Evolutionary conservation across 2,797 vertebrate species (phyloP), one percentile per base, ranked within the genome.

Genomic region (Potorous gilbertii): DNA sequence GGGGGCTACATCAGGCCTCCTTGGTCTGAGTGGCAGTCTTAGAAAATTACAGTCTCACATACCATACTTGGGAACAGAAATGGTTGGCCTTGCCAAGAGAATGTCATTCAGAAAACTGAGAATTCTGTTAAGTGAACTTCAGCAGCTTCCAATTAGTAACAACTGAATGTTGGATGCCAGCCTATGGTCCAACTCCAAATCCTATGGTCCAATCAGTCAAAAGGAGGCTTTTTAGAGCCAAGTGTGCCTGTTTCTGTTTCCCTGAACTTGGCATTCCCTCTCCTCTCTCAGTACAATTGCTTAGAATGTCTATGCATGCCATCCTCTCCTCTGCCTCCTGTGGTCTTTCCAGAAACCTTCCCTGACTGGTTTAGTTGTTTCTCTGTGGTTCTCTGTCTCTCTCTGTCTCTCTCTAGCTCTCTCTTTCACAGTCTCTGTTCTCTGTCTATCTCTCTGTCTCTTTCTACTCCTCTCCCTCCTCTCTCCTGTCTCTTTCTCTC

Each of bases 31-130:
- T 9, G 24, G n/a, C 34, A 54, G 56, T n/a, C 90, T 93, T 92
- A 93, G 94, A 97, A 96, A 96, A 94, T 94, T 52, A 94, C 40
- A 62, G 14, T 16, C 4, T 93, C 62, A 50, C 18, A 0, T 29
- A 28, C 62, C 46, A 10, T 13, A 5, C 13, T 40, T 24, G 6
- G 54, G 46, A 91, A 90, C 5, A 14, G 94, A 50, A 40, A 55
- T 14, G 8, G 62, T 52, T 34, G 34, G 5, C 27, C 21, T 3
- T 34, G 29, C 50, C 0, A 0, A 31, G 50, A 55, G 34, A 31
- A 9, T 4, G 59, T 52, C 92, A 46, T 29, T 6, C 55, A 62
- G n/a, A 56, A 95, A 54, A 94, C 54, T n/a, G 46, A 4, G 14
- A 81, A 14, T 54, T 29, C 11, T 46, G 56, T 8, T 11, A 24